These are phyloP conservation scores for Macquaria ambigua DNA, from an alignment of 2,113 vertebrate genomes.

Conservation along the genomic window DNA sequence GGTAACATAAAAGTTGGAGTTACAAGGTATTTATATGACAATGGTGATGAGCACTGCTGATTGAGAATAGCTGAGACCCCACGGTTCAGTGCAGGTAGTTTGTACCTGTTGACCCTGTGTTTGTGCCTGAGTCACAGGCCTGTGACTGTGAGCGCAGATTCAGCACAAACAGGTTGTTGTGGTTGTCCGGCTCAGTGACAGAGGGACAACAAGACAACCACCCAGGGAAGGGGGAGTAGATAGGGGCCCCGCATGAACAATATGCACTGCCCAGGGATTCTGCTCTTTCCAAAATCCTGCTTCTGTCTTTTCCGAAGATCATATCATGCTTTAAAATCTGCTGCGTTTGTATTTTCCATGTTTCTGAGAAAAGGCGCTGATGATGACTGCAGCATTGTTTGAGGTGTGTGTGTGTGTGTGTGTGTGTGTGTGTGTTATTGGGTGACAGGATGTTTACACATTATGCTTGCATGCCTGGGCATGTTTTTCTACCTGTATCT, in stretches of 20 bases:
- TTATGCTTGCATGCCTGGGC: slow-evolving; percentile 24
- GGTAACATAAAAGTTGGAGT: background rate
- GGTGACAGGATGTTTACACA: slow-evolving; percentile 41
- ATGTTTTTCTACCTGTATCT: slow-evolving; percentile 33
- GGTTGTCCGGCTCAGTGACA: slow-evolving; percentile 50
- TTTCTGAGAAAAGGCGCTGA: slow-evolving; percentile 49
- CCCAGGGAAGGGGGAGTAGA: slow-evolving; percentile 42
- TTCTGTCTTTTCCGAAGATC: slow-evolving; percentile 63
- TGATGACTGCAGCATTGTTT: slow-evolving; percentile 63
- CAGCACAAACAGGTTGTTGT: slow-evolving; percentile 75
- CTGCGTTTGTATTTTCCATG: slow-evolving; percentile 69
- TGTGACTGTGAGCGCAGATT: slow-evolving; percentile 46
- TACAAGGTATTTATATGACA: background rate
- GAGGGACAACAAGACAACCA: slow-evolving; percentile 44
- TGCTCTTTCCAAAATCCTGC: slow-evolving; percentile 22
- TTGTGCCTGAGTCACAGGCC: slow-evolving; percentile 39
- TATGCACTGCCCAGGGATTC: slow-evolving; percentile 61
- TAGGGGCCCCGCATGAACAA: slow-evolving; percentile 68
- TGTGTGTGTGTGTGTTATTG: slow-evolving; percentile 17
- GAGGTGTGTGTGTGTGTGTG: slow-evolving; percentile 14
- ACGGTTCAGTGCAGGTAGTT: slow-evolving; percentile 21
- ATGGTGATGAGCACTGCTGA: background rate
- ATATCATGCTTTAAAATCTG: slow-evolving; percentile 70
- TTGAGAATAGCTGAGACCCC: background rate
- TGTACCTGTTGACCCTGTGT: slow-evolving; percentile 65